phyloP scores from a whole-genome alignment of 2,888 invertebrate species.

The Dexiosoma caninum region DNA sequence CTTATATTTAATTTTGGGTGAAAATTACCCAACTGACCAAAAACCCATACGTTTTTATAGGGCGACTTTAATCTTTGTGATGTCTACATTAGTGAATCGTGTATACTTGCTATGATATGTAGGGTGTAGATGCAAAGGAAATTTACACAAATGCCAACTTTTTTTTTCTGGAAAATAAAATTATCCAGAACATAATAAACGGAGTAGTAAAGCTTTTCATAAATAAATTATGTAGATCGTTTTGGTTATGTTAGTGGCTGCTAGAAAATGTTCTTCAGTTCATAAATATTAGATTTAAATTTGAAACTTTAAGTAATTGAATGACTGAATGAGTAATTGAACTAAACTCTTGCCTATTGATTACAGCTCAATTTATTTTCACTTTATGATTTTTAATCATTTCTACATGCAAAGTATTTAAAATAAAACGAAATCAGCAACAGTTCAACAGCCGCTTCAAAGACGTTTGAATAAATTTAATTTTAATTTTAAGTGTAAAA shows the following conservation, averaged over 20 bases:
- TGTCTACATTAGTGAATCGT: no score
- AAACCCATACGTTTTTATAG: no score
- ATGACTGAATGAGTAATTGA: not conserved
- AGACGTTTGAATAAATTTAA: no score
- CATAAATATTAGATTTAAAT: not conserved
- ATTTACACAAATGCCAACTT: not conserved
- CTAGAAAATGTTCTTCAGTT: constrained; percentile 23
- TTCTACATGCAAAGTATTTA: not conserved
- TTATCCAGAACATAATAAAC: not conserved
- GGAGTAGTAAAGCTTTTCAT: not conserved
- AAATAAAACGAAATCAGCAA: not conserved
- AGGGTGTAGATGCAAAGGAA: constrained; percentile 2
- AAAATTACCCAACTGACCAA: no score
- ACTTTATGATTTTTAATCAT: constrained; percentile 37
- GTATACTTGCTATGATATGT: no score
- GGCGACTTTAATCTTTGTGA: no score
- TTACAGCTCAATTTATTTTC: constrained; percentile 23
- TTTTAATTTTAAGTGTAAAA: not conserved
- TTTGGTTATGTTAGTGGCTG: constrained; percentile 22
- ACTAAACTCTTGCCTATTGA: not conserved
- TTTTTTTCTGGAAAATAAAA: not conserved
- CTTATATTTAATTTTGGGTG: no score
- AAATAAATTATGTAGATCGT: constrained; percentile 25
- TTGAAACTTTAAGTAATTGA: constrained; percentile 6
- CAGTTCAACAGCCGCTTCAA: no score